Conservation (phyloP, 2,113 vertebrate genomes). For the Merops nubicus region DNA sequence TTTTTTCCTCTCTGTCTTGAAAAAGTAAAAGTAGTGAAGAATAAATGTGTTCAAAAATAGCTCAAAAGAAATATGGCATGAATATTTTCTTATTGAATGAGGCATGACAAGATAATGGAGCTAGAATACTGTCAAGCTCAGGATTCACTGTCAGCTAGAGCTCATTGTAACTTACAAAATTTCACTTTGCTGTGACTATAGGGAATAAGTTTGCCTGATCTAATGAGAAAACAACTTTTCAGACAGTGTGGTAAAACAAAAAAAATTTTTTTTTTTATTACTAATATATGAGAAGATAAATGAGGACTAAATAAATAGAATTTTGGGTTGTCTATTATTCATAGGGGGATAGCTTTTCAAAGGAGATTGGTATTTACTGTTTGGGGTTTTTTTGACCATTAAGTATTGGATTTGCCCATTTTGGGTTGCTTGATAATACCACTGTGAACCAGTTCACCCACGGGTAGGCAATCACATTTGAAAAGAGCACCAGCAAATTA, state of each 20-base stretch:
- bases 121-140: background rate
- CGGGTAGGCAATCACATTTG: background rate
- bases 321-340: background rate
- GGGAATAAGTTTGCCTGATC: background rate
- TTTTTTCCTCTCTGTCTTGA: background rate
- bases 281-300: background rate
- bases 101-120: background rate
- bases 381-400: background rate
- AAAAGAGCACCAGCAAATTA: background rate
- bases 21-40: background rate
- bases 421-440: background rate
- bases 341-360: background rate
- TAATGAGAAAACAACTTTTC: background rate
- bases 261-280: background rate
- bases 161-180: background rate
- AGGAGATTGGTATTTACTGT: background rate
- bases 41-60: background rate
- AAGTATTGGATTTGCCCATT: background rate
- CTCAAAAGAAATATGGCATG: background rate
- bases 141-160: background rate
- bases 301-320: background rate
- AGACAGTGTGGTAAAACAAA: background rate
- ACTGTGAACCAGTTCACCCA: background rate
- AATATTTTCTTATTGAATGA: slow-evolving; percentile 10
- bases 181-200: background rate